Evolutionary conservation across 1,140 invertebrate species (phyloP).

Genomic region (Diploscapter pachys): DNA sequence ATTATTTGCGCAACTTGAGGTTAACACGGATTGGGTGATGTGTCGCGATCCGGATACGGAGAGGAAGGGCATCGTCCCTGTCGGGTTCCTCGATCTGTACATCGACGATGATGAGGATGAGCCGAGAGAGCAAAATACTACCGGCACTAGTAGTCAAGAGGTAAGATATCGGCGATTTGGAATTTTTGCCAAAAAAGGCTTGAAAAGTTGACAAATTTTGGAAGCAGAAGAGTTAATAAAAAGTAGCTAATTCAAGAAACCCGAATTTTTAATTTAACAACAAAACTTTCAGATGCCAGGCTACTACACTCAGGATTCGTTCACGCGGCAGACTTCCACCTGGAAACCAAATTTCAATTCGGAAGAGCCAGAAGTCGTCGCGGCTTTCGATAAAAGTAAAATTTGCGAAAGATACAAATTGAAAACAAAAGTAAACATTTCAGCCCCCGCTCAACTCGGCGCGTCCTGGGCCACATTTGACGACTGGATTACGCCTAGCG

Average conservation of each 20-base stretch:
- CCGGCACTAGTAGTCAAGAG: not conserved
- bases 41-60: slow-evolving; percentile 47
- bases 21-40: slow-evolving; percentile 44
- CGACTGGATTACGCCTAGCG: slow-evolving; percentile 20
- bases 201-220: not conserved
- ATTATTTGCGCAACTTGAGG: not conserved
- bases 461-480: slow-evolving; percentile 30
- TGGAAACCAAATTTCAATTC: not conserved
- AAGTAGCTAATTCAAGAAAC: not conserved
- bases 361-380: not conserved
- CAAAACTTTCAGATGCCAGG: not conserved
- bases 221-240: slow-evolving; percentile 2
- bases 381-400: not conserved
- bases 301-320: no score
- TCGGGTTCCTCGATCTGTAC: slow-evolving; percentile 50
- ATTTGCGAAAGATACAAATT: not conserved
- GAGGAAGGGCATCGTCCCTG: slow-evolving; percentile 44
- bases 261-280: not conserved
- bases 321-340: not conserved
- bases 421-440: not conserved
- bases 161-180: slow-evolving; percentile 17
- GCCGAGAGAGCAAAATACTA: not conserved
- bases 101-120: slow-evolving; percentile 42
- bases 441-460: not conserved
- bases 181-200: slow-evolving; percentile 10